These are phyloP conservation scores for Tragelaphus buxtoni DNA, from an alignment of 2,113 vertebrate species.

Conservation along the genomic window DNA sequence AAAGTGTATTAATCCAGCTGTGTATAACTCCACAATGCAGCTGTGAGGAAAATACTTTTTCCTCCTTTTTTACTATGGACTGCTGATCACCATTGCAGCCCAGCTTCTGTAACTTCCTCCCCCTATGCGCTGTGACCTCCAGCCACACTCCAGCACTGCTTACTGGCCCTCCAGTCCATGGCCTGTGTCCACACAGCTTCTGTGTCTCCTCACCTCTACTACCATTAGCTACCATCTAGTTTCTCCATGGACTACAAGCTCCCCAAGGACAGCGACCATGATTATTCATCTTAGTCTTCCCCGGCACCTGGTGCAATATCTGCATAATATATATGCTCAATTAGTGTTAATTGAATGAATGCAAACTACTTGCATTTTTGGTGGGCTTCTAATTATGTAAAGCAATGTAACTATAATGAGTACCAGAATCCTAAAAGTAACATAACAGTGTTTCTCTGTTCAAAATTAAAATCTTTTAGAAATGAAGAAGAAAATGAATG, in stretches of 20 bases:
- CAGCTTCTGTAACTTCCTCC: background rate
- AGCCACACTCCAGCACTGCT: background rate
- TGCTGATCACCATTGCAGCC: background rate
- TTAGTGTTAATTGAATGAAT: constrained; percentile 56
- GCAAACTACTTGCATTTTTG: constrained; percentile 60
- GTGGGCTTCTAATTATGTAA: constrained; percentile 54
- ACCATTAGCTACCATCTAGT: background rate
- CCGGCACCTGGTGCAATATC: constrained; percentile 33
- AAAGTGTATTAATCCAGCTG: background rate
- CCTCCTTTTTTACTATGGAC: background rate
- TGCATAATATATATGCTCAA: constrained; percentile 48
- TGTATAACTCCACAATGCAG: background rate
- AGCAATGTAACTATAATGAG: constrained; percentile 21
- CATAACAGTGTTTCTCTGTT: background rate
- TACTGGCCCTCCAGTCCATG: rapidly evolving
- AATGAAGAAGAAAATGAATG: constrained; percentile 13
- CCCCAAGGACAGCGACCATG: background rate
- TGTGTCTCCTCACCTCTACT: background rate
- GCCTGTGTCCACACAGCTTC: background rate
- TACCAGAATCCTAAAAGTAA: constrained; percentile 26
- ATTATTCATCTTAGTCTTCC: constrained; percentile 48
- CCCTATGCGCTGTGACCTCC: background rate
- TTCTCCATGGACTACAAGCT: background rate
- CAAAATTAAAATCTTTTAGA: background rate
- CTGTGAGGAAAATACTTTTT: background rate